phyloP scores from a whole-genome alignment of 2,113 vertebrate species.

The Megaceryle torquata region DNA sequence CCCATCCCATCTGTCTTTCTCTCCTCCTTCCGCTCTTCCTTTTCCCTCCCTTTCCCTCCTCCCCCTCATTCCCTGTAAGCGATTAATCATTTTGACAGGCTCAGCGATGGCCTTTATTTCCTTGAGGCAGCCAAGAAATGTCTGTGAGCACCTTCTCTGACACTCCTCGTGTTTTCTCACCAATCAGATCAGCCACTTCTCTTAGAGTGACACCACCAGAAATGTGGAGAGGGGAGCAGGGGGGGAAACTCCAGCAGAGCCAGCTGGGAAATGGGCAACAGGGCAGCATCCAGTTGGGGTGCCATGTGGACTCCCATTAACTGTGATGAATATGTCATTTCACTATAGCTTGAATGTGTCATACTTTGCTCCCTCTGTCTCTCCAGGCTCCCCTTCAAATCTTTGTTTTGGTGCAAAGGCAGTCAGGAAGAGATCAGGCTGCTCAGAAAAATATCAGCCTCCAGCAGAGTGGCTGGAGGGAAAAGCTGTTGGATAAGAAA shows the following conservation, averaged over 20 bases:
- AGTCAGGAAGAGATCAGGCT: background rate
- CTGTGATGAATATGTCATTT: conserved; percentile 18
- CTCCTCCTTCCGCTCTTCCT: conserved; percentile 41
- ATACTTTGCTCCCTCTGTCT: background rate
- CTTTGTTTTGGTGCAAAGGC: background rate
- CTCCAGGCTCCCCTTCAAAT: background rate
- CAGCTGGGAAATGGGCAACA: conserved; percentile 13
- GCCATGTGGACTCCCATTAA: background rate
- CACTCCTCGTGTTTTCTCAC: conserved; percentile 46
- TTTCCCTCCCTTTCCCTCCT: conserved; percentile 47
- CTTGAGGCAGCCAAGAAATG: conserved; percentile 71
- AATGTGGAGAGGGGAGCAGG: background rate
- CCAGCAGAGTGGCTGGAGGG: background rate
- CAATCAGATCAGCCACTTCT: conserved; percentile 44
- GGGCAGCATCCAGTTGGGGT: conserved; percentile 24
- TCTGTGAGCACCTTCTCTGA: conserved; percentile 69
- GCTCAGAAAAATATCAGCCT: conserved; percentile 1
- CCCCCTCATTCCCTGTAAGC: conserved; percentile 68
- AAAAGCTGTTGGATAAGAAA: background rate
- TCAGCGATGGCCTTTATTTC: conserved; percentile 72
- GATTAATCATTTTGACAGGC: conserved; percentile 76
- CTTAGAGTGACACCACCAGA: conserved; percentile 48
- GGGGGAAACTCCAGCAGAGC: background rate
- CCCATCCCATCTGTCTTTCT: conserved; percentile 59
- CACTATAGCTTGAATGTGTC: conserved; percentile 10